phyloP scores from a whole-genome alignment of 2,113 vertebrate species.

The Cepphus grylle region DNA sequence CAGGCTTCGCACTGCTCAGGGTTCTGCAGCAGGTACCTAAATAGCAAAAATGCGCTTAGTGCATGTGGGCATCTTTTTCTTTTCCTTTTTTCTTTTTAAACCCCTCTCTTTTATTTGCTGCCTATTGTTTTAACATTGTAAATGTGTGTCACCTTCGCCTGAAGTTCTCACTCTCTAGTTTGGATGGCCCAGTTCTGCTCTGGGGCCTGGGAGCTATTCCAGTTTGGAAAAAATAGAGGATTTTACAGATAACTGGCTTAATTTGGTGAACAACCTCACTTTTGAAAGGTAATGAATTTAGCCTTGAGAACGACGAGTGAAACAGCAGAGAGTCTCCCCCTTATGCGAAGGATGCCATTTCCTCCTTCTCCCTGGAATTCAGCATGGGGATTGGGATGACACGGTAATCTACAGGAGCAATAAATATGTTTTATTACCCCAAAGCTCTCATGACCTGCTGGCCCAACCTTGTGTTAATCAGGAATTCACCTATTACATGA shows the following conservation, averaged over 20 bases:
- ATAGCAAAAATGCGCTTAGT: neutral
- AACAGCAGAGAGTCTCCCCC: neutral
- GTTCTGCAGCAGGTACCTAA: neutral
- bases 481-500: neutral
- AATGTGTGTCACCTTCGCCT: neutral
- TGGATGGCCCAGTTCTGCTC: neutral
- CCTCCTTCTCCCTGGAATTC: neutral
- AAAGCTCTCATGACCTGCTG: neutral
- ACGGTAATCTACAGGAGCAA: neutral
- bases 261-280: neutral
- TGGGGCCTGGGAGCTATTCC: neutral
- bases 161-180: neutral
- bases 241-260: neutral
- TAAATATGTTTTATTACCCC: neutral
- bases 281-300: neutral
- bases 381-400: rapidly evolving
- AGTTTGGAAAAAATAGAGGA: neutral
- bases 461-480: neutral
- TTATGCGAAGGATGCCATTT: neutral
- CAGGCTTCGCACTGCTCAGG: neutral
- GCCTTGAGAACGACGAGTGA: neutral
- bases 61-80: neutral
- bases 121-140: neutral
- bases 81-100: neutral
- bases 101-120: neutral